A percentile compares a stretch with the other conserved stretches of the same genome.
These are phyloP conservation scores for Sebastolobus alascanus DNA, from an alignment of 2,797 vertebrate species.

Conservation along the genomic window DNA sequence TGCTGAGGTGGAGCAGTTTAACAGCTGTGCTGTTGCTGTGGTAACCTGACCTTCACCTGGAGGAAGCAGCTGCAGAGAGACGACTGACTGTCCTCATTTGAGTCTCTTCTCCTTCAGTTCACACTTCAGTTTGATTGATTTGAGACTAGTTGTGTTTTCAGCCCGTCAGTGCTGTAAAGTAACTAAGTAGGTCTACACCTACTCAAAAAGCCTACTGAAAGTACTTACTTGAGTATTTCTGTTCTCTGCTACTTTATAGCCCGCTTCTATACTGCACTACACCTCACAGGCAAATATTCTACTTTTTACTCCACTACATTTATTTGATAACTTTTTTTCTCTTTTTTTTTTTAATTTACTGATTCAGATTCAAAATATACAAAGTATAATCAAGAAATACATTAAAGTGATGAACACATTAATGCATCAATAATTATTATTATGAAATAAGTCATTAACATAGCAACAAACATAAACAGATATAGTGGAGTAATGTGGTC, in stretches of 20 bases:
- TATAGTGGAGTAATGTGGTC: too few species aligned
- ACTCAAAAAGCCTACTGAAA: background rate
- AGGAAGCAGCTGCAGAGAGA: constrained; percentile 15
- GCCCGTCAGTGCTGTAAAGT: background rate
- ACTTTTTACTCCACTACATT: background rate
- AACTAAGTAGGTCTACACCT: background rate
- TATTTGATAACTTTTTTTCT: background rate
- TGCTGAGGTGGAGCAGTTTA: background rate
- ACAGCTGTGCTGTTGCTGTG: constrained; percentile 20
- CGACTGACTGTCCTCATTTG: background rate
- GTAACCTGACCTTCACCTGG: constrained; percentile 29
- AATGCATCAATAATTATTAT: too few species aligned
- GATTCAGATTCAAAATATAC: too few species aligned
- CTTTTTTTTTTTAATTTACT: too few species aligned
- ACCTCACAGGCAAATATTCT: background rate
- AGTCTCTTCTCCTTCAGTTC: background rate
- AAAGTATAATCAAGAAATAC: too few species aligned
- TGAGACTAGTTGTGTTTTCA: background rate
- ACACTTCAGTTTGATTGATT: background rate
- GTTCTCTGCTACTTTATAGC: too few species aligned
- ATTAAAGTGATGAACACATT: too few species aligned
- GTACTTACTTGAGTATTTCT: background rate
- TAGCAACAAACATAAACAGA: too few species aligned
- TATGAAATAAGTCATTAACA: too few species aligned
- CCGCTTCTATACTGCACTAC: too few species aligned